These are phyloP conservation scores for Labeo rohita DNA, from an alignment of 2,113 vertebrate species.

Conservation along the genomic window DNA sequence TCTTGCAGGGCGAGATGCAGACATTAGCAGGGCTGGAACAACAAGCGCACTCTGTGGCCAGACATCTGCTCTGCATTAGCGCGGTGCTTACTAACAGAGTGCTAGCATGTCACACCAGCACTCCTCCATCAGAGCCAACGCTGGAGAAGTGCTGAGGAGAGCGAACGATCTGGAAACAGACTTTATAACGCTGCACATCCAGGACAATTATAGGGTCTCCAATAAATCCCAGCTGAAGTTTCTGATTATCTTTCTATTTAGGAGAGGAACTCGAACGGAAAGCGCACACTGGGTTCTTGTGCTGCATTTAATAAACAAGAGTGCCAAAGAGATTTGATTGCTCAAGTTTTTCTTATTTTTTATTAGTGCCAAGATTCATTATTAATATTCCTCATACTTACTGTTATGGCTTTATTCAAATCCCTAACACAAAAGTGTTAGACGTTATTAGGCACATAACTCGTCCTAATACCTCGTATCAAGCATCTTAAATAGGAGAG, in stretches of 20 bases:
- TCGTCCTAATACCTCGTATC: not conserved
- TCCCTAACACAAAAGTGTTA: not conserved
- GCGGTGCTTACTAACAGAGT: conserved; percentile 20
- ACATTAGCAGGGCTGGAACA: conserved; percentile 35
- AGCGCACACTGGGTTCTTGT: not conserved
- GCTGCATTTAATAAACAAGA: not conserved
- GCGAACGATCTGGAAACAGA: conserved; percentile 4
- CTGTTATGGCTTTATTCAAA: not conserved
- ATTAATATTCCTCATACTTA: conserved; percentile 3
- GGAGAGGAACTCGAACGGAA: conserved; percentile 16
- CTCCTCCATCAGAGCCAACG: conserved; percentile 13
- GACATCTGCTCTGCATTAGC: conserved; percentile 60
- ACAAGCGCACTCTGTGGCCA: conserved; percentile 41
- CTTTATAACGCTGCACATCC: not conserved
- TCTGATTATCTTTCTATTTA: conserved; percentile 15
- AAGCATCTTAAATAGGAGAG: not conserved
- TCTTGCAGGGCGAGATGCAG: conserved; percentile 33
- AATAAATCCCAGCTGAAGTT: conserved; percentile 24
- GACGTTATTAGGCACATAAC: not conserved
- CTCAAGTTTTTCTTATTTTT: not conserved
- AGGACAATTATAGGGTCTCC: conserved; percentile 22
- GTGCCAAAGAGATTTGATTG: conserved; percentile 5
- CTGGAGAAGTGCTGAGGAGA: conserved; percentile 22
- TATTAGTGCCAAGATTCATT: not conserved
- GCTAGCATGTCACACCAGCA: conserved; percentile 34